Base-by-base conservation (phyloP, 2,888 invertebrate genomes). In the Cerastoderma edule region DNA sequence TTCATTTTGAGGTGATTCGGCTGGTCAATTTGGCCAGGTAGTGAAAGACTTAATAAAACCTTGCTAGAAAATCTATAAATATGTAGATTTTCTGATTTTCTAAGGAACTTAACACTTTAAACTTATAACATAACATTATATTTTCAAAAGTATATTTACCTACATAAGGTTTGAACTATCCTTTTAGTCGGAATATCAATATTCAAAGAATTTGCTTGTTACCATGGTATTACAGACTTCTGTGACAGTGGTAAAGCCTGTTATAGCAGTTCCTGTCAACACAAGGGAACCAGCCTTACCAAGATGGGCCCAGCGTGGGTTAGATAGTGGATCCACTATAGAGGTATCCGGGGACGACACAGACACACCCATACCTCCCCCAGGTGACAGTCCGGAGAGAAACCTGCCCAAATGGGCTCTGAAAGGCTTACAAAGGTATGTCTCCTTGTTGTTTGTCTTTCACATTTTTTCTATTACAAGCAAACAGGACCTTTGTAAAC, bases 391-490 rank as follows among this genome's bases (percentile, higher is more conserved):
- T 3, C 60, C 64, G 6, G 75, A 76, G 33, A 69, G 5, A 39
- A 75, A 81, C 46, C 72, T 85, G 46, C 87, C 86, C 5, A 75
- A 76, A 28, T 87, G 85, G 85, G 84, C 85, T 16, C 68, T 60
- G 39, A 72, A 74, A 65, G 78, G 78, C 22, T 44, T 77, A 5
- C 68, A 67, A 67, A 77, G 66, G 78, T 75, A 78, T 48, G 75
- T 66, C 3, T 46, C 4, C 16, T 5, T 46, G 46, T 46, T 5
- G 5, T 46, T 16, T 46, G 1, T 1, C n/a, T 5, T 46, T 46
- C 19, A 16, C n/a, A 2, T 46, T 46, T 16, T 46, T 46, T 2
- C 1, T 46, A 1, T 2, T 2, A 46, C 1, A 46, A 5, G n/a
- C 16, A 46, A 46, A 46, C 16, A 10, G 39, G 16, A 46, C n/a